Evolutionary conservation across 2,888 invertebrate species (phyloP), one percentile per base, ranked within the genome.

Genomic region (Digitonthophagus gazella): DNA sequence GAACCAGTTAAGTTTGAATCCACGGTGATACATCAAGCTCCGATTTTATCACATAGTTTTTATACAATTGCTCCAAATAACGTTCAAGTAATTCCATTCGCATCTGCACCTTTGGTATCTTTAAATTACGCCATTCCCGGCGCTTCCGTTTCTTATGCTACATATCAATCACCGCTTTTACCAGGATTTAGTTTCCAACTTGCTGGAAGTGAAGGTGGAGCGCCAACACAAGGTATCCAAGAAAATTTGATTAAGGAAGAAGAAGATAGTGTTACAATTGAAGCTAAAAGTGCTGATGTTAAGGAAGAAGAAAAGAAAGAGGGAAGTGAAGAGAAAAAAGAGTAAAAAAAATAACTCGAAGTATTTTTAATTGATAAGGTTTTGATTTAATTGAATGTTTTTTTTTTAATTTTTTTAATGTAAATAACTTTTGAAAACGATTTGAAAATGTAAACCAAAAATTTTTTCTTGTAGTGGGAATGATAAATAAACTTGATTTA

Each of bases 91-190:
- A n/a, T 61, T 16, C 61, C 61, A 6, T 44, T 44, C 11, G 15
- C 64, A 3, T 20, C 55, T 14, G 57, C 64, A n/a, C 67, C 67
- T 2, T 11, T 68, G n/a, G 55, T 70, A 2, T 58, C 70, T 0
- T 67, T 67, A 22, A 67, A 66, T 57, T 70, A 70, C 55, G 61
- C 56, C 54, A 70, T 70, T 68, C 70, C 70, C n/a, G 70, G 70
- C 6, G 70, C 70, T 8, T 22, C 66, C 15, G 61, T 67, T 3
- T 57, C 67, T 5, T 68, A 70, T 20, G 67, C 67, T 15, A 66
- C 70, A 5, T 69, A 69, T 61, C 66, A 65, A 5, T 66, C 66
- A n/a, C 68, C 68, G 15, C 61, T 66, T n/a, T 4, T 69, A 18
- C 63, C 65, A 1, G 66, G 68, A 4, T 15, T 65, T 68, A 16